Conservation (phyloP, 2,888 invertebrate species). For the Cerceris rybyensis region DNA sequence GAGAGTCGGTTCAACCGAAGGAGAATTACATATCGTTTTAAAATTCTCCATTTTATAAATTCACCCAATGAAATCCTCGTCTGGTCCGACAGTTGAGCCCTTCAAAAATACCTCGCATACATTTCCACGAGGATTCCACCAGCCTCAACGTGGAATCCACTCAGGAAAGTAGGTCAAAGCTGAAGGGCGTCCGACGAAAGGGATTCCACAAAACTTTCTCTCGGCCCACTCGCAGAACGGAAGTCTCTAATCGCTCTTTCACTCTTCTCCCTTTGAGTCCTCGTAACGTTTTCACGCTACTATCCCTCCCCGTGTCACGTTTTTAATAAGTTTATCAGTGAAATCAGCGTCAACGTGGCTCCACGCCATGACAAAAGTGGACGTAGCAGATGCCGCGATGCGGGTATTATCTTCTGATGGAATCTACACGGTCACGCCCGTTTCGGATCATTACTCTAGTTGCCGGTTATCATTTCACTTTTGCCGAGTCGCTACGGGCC, state of each 20-base stretch:
- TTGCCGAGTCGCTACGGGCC: constrained; percentile 45
- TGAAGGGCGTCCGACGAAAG: constrained; percentile 9
- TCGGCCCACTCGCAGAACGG: neutral
- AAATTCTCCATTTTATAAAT: no score
- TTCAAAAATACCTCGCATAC: neutral
- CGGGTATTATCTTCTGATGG: constrained; percentile 77
- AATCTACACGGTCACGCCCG: constrained; percentile 74
- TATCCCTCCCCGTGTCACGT: constrained; percentile 6
- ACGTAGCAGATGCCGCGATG: constrained; percentile 78
- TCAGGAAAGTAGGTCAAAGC: constrained; percentile 42
- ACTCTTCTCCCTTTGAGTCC: constrained; percentile 40
- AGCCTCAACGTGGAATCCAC: neutral
- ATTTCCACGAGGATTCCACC: neutral
- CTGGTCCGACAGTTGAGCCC: neutral
- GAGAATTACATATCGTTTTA: neutral
- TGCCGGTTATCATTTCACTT: constrained; percentile 77
- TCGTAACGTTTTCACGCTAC: constrained; percentile 24
- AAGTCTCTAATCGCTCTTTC: constrained; percentile 14
- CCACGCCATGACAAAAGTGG: constrained; percentile 45
- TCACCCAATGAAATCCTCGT: no score
- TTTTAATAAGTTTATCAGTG: constrained; percentile 53
- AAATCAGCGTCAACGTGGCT: constrained; percentile 59
- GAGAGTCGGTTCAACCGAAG: constrained; percentile 6
- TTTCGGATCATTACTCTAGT: constrained; percentile 72
- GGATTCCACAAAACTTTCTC: constrained; percentile 9